Evolutionary conservation across 2,797 vertebrate species (phyloP), one percentile per base, ranked within the genome.

Genomic region (Melanotaenia pygmaea): DNA sequence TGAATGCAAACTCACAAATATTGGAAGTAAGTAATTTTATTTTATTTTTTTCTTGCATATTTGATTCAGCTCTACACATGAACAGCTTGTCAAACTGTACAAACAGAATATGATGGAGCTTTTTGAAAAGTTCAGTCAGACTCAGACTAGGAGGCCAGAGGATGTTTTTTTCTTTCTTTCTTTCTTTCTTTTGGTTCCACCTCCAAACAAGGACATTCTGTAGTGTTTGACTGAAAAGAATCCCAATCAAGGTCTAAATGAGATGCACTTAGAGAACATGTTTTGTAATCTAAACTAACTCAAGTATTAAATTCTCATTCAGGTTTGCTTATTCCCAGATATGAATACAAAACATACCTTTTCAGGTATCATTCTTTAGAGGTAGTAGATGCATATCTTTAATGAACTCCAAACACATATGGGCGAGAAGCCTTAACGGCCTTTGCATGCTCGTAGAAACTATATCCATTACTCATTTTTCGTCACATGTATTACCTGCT

Each of bases 81-180:
- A 83, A 84, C 82, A 76, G 76, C 79, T 82, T 78, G 72, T 86
- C 79, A 86, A 88, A 81, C 76, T 88, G 85, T 91, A 83, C 38
- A 76, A 76, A 88, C 76, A 67, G 82, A 89, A 82, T 83, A 86
- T 84, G 77, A 78, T 79, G 68, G 79, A 84, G 77, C 77, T 84
- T 72, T 72, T 64, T 28, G 37, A 65, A 77, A 69, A 62, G 30
- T 56, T 45, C 56, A 70, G 64, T 57, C 28, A 57, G 54, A 32
- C 26, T 81, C 64, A 74, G 70, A 84, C 69, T 67, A 47, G 60
- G 47, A 79, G 66, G 71, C 65, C 84, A 70, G 75, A 81, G 61
- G 58, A 81, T 74, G 34, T 28, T 0, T 6, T 73, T 75, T n/a
- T n/a, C n/a, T 74, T 50, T 28, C 28, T 22, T 47, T 47, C 9